Evolutionary conservation across 2,797 vertebrate species (phyloP).

Genomic region (Heteromormyrus szaboi): DNA sequence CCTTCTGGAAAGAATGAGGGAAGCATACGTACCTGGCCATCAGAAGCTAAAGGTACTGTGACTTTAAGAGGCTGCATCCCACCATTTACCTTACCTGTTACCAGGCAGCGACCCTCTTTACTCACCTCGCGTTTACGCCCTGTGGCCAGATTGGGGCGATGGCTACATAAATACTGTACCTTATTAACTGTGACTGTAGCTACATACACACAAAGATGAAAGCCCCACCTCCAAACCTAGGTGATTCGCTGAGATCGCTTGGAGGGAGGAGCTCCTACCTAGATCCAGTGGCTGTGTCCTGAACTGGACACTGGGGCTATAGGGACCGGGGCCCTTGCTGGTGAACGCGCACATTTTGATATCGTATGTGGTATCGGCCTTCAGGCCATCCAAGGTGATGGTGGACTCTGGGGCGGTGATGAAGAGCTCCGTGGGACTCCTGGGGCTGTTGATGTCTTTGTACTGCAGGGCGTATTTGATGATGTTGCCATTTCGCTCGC

Average conservation of each 20-base stretch:
- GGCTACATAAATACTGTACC: slow-evolving; percentile 54
- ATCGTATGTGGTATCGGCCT: slow-evolving; percentile 97
- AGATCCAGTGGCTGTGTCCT: slow-evolving; percentile 98
- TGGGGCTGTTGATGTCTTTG: slow-evolving; percentile 95
- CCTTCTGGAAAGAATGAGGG: slow-evolving; percentile 24
- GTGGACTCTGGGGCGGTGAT: slow-evolving; percentile 86
- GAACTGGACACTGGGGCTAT: slow-evolving; percentile 99
- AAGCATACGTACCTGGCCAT: slow-evolving; percentile 47
- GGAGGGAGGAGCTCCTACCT: slow-evolving; percentile 95
- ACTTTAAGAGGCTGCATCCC: slow-evolving; percentile 39
- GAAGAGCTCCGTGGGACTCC: slow-evolving; percentile 85
- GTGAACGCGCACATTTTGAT: slow-evolving; percentile 99
- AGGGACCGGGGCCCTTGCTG: slow-evolving; percentile 97
- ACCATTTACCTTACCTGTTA: slow-evolving; percentile 63
- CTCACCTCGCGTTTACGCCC: slow-evolving; percentile 50
- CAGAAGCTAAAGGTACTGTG: slow-evolving; percentile 43
- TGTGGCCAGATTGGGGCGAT: slow-evolving; percentile 47
- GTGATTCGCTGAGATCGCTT: slow-evolving; percentile 44
- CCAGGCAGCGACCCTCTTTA: slow-evolving; percentile 45
- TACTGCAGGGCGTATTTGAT: slow-evolving; percentile 90
- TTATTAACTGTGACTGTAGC: slow-evolving; percentile 18
- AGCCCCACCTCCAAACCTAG: slow-evolving; percentile 48
- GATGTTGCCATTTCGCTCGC: slow-evolving; percentile 88
- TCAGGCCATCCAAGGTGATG: slow-evolving; percentile 85
- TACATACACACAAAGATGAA: slow-evolving; percentile 32